These are phyloP conservation scores for Liopterus haemorrhoidalis DNA, from an alignment of 2,888 invertebrate species.

Conservation along the genomic window DNA sequence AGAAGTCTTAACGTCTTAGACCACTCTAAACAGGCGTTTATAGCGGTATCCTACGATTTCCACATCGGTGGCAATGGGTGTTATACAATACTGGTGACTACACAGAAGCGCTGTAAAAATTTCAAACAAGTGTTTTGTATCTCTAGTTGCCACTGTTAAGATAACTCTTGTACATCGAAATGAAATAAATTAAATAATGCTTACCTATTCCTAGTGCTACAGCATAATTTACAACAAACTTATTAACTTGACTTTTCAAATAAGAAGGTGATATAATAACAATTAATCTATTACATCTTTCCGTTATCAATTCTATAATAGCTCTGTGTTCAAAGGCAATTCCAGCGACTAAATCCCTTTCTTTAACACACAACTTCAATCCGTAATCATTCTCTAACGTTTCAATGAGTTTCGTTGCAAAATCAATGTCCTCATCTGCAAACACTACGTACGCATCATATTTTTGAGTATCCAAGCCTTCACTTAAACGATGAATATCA, in stretches of 20 bases:
- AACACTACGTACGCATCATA: slow-evolving; percentile 78
- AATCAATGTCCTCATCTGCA: slow-evolving; percentile 65
- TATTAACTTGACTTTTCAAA: slow-evolving; percentile 65
- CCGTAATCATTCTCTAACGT: slow-evolving; percentile 57
- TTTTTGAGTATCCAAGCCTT: slow-evolving; percentile 47
- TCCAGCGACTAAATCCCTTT: slow-evolving; percentile 66
- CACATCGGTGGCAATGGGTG: no score
- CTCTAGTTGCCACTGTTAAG: no score
- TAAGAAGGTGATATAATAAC: slow-evolving; percentile 74
- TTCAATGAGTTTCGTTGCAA: slow-evolving; percentile 60
- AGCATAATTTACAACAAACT: slow-evolving; percentile 73
- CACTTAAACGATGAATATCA: slow-evolving; percentile 35
- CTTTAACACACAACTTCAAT: slow-evolving; percentile 67
- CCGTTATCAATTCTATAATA: slow-evolving; percentile 64
- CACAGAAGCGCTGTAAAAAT: no score
- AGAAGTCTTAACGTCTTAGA: no score
- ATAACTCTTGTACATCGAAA: no score
- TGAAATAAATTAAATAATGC: slow-evolving; percentile 32
- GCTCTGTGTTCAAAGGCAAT: slow-evolving; percentile 65
- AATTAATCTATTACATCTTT: slow-evolving; percentile 72
- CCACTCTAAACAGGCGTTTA: no score
- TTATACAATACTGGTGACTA: no score
- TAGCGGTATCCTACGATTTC: no score
- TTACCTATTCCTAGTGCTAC: slow-evolving; percentile 75
- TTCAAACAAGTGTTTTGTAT: no score